A percentile compares a stretch with the other conserved stretches of the same genome.
phyloP scores from a whole-genome alignment of 2,797 vertebrate species.

The Enteromius fasciolatus region DNA sequence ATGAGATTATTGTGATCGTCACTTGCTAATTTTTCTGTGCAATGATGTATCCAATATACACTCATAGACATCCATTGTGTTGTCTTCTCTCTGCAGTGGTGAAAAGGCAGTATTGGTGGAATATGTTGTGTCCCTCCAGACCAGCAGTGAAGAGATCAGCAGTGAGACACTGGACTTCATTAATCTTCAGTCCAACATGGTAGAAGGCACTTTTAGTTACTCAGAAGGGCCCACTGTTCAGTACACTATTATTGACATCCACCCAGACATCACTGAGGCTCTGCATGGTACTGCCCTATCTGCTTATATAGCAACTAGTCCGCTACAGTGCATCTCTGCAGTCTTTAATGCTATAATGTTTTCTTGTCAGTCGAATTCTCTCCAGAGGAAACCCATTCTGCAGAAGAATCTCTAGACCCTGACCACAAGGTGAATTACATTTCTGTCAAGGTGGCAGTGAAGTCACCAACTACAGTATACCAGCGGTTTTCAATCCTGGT shows the following conservation, averaged over 20 bases:
- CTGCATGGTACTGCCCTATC: constrained; percentile 64
- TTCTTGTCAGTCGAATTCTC: constrained; percentile 30
- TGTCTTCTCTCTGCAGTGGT: constrained; percentile 60
- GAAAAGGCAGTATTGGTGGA: constrained; percentile 80
- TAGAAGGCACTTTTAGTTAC: constrained; percentile 84
- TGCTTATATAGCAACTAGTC: not conserved
- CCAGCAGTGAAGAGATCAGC: constrained; percentile 79
- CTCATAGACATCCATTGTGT: not conserved
- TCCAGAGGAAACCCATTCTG: constrained; percentile 2
- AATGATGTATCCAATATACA: not conserved
- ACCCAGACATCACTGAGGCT: constrained; percentile 77
- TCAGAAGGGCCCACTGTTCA: constrained; percentile 80
- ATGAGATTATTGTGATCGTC: not conserved
- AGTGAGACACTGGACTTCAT: constrained; percentile 87
- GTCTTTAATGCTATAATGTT: not conserved
- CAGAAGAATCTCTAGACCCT: constrained; percentile 10
- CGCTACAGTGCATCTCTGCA: not conserved
- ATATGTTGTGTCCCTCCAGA: constrained; percentile 85
- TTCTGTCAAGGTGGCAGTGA: not conserved
- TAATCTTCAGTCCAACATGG: constrained; percentile 89
- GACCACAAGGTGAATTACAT: constrained; percentile 27
- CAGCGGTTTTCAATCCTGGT: too few species aligned
- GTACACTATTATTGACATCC: constrained; percentile 82
- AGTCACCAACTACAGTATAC: not conserved
- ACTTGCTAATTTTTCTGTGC: not conserved